Conservation (phyloP, 1,140 invertebrate species). For the Homalodisca vitripennis region DNA sequence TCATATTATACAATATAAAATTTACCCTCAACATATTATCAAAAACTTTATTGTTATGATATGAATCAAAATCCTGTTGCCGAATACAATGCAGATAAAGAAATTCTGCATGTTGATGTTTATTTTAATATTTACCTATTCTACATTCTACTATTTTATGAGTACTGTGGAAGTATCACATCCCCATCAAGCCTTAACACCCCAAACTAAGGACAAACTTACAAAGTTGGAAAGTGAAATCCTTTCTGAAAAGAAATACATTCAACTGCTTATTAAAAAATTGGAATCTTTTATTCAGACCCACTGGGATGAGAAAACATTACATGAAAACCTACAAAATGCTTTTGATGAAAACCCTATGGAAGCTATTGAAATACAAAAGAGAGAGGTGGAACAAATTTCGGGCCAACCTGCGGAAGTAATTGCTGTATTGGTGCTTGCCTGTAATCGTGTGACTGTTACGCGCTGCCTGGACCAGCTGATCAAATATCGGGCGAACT, state of each 20-base stretch:
- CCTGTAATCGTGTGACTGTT: slow-evolving; percentile 91
- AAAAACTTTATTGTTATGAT: too few relatives aligned
- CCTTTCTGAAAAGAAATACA: background rate
- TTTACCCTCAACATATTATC: too few relatives aligned
- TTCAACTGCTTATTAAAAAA: background rate
- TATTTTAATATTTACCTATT: too few relatives aligned
- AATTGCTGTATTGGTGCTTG: slow-evolving; percentile 56
- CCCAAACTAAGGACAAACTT: background rate
- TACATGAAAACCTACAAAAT: background rate
- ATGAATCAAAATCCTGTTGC: too few relatives aligned
- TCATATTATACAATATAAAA: too few relatives aligned
- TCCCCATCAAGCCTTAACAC: too few relatives aligned
- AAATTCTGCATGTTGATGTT: too few relatives aligned
- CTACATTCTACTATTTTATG: too few relatives aligned
- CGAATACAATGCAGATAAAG: too few relatives aligned
- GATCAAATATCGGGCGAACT: slow-evolving; percentile 51
- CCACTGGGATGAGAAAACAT: background rate
- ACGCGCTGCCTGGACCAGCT: slow-evolving; percentile 85
- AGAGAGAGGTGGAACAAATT: background rate
- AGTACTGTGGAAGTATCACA: too few relatives aligned
- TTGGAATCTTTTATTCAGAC: background rate
- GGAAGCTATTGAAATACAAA: background rate
- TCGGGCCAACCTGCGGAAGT: slow-evolving; percentile 13
- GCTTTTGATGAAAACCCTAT: background rate
- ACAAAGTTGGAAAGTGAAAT: background rate